Percentiles rank a stretch among this genome's conserved stretches.
Evolutionary conservation across 2,113 vertebrate genomes (phyloP).

Genomic region (Nesospiza acunhae): DNA sequence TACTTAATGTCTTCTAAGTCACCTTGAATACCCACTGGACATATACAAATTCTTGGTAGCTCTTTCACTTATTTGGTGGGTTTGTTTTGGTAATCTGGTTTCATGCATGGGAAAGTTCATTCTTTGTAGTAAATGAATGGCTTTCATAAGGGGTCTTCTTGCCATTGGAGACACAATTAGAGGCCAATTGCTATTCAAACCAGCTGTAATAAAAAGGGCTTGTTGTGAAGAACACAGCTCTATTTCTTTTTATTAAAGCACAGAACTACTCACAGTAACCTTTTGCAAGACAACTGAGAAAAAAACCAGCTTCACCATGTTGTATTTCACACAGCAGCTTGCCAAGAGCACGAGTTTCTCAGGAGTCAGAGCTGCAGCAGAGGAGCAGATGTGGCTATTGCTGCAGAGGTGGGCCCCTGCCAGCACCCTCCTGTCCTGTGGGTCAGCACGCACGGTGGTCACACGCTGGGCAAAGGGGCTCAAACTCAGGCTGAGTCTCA

Average conservation of each 20-base stretch:
- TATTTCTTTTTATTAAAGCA: constrained; percentile 63
- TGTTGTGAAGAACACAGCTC: constrained; percentile 52
- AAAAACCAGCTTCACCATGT: constrained; percentile 6
- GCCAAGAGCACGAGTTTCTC: constrained; percentile 21
- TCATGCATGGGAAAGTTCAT: constrained; percentile 6
- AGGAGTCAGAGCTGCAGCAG: neutral
- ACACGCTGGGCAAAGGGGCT: neutral
- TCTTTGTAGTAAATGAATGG: constrained; percentile 35
- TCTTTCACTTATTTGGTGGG: neutral
- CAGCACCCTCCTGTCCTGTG: neutral
- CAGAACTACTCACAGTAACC: constrained; percentile 40
- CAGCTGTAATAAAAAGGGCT: constrained; percentile 56
- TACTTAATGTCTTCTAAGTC: neutral
- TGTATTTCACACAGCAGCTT: constrained; percentile 26
- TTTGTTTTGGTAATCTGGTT: neutral
- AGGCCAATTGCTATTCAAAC: constrained; percentile 58
- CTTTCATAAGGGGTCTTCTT: constrained; percentile 50
- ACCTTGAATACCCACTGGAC: neutral
- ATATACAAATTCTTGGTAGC: neutral
- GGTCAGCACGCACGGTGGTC: accelerated
- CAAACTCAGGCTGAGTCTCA: neutral
- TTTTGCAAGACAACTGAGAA: constrained; percentile 39
- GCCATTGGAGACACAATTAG: constrained; percentile 27
- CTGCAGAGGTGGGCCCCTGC: neutral
- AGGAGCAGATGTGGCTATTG: neutral